Evolutionary conservation across 2,888 invertebrate species (phyloP), one percentile per base, ranked within the genome.

Genomic region (Acanthopleura granulata): DNA sequence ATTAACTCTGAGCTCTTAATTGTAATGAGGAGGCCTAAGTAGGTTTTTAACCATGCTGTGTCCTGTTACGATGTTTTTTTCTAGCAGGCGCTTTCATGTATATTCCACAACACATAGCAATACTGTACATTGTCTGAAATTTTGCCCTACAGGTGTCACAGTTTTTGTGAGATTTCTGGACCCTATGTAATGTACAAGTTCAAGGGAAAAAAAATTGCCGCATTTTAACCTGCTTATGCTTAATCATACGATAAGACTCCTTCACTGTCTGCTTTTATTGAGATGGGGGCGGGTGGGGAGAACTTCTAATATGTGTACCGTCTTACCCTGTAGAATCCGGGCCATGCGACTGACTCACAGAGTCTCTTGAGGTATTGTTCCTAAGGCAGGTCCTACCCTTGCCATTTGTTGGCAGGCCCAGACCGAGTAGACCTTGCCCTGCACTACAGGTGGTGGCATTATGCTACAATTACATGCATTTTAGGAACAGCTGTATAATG

Each of bases 11-110:
- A 25, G 22, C 66, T 66, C 18, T 27, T 22, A 27, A 57, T 57
- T 57, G 66, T 66, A 18, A 66, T 66, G 66, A 66, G 25, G 29
- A 22, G 66, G 66, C 66, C 18, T 66, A 66, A 66, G 66, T 66
- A 22, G 66, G 25, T 66, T 66, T 57, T 18, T 12, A 57, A 57
- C 57, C 22, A 22, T 22, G 57, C 57, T n/a, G 57, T 22, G 57
- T 57, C 57, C 22, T 22, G 57, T 57, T 57, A 57, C 3, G 9
- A 6, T 3, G 40, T 3, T 40, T 9, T 40, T 3, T 40, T 40
- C 40, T 40, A 40, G 4, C 40, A 40, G 40, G 40, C 40, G 9
- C 40, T 6, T 40, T 6, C 40, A 40, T 3, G 40, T 40, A 40
- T 40, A 40, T 40, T 9, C 3, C 40, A 40, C 3, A 40, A 40